These are phyloP conservation scores for Arctocebus calabarensis DNA, from an alignment of 2,797 vertebrate genomes.

Conservation along the genomic window DNA sequence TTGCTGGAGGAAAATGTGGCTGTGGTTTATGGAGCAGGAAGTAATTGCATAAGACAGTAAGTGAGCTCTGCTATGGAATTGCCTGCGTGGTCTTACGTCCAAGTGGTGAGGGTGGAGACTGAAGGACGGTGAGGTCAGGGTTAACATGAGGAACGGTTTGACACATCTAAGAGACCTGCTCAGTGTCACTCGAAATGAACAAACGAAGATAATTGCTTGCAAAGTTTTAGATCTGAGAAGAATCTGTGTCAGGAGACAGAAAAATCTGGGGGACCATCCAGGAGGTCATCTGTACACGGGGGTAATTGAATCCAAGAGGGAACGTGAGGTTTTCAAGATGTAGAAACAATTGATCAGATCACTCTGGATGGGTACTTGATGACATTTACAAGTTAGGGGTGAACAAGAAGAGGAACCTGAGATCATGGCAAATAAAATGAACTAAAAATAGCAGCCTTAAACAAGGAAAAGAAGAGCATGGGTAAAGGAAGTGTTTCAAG, in stretches of 20 bases:
- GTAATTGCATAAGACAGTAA: not conserved
- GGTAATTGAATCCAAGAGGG: not conserved
- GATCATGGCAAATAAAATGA: no score
- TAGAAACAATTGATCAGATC: not conserved
- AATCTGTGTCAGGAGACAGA: not conserved
- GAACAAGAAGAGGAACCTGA: not conserved
- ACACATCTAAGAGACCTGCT: not conserved
- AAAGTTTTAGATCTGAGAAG: not conserved
- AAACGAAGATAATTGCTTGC: not conserved
- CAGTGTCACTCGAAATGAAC: not conserved
- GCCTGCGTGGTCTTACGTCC: not conserved
- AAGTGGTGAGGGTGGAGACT: not conserved
- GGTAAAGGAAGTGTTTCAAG: not conserved
- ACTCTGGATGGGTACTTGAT: not conserved
- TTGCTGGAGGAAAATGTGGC: not conserved
- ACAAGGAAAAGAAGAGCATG: not conserved
- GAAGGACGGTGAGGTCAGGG: not conserved
- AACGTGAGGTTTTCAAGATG: not conserved
- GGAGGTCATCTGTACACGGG: not conserved
- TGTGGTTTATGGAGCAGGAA: not conserved
- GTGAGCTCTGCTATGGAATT: not conserved
- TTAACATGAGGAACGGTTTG: not conserved
- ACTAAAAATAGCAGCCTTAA: not conserved
- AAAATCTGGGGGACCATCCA: not conserved
- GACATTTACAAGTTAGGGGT: not conserved